Conservation (phyloP, 2,113 vertebrate genomes). For the Girardinichthys multiradiatus region DNA sequence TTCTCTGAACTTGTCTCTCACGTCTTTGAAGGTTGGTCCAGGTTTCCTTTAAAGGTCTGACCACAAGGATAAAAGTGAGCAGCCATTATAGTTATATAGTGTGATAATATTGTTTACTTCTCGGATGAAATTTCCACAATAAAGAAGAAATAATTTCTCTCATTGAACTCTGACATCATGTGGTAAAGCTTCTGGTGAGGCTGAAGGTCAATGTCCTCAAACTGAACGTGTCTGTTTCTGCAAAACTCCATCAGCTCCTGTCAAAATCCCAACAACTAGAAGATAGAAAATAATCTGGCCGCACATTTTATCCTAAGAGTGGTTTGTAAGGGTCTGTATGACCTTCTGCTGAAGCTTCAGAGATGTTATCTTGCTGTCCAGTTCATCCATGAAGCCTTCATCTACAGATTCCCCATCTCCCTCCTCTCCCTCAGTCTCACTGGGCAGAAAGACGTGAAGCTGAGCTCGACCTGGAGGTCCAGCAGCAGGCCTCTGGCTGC, state of each 20-base stretch:
- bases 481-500: conserved; percentile 16
- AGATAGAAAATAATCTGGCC: background rate
- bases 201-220: background rate
- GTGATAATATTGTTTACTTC: too few relatives aligned
- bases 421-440: conserved; percentile 64
- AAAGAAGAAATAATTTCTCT: too few relatives aligned
- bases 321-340: conserved; percentile 24
- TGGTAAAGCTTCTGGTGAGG: too few relatives aligned
- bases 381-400: conserved; percentile 76
- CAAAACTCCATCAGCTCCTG: too few relatives aligned
- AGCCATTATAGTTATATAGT: too few relatives aligned
- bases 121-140: too few relatives aligned
- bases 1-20: too few relatives aligned
- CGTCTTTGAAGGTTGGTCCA: too few relatives aligned
- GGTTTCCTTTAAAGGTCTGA: too few relatives aligned
- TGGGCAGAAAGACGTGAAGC: conserved; percentile 81
- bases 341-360: conserved; percentile 58
- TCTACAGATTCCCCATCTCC: conserved; percentile 70
- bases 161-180: too few relatives aligned
- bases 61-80: too few relatives aligned
- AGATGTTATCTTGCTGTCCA: conserved; percentile 65
- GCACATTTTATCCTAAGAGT: background rate
- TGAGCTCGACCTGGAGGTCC: conserved; percentile 57
- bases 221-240: background rate
- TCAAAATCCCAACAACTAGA: too few relatives aligned